phyloP scores from a whole-genome alignment of 2,888 invertebrate genomes.

The Hydraecia micacea region DNA sequence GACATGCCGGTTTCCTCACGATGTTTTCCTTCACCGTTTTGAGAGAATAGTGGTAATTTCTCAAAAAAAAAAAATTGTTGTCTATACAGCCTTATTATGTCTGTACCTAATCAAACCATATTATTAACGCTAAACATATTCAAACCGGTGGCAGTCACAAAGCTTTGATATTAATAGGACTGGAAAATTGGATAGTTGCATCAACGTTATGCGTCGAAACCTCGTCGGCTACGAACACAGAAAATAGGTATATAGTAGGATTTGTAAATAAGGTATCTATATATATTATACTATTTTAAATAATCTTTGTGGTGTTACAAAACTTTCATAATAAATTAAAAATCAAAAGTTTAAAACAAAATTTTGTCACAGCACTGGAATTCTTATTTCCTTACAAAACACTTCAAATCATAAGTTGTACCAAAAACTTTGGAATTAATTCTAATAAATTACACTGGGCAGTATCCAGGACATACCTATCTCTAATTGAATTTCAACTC shows the following conservation, averaged over 20 bases:
- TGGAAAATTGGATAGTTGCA: not conserved
- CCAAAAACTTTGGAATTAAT: conserved; percentile 15
- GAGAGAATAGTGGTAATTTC: no score
- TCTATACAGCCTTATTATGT: no score
- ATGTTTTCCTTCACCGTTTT: no score
- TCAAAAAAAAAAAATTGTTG: no score
- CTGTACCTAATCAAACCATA: no score
- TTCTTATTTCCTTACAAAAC: not conserved
- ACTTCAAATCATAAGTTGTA: not conserved
- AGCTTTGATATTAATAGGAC: not conserved
- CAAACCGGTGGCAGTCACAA: not conserved
- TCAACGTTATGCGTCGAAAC: not conserved
- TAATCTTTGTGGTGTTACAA: no score
- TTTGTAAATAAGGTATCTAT: not conserved
- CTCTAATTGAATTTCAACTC: conserved; percentile 24
- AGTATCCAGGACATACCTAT: conserved; percentile 9
- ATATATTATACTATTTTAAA: no score
- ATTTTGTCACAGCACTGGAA: not conserved
- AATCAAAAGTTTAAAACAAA: not conserved
- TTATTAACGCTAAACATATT: no score
- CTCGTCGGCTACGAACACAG: no score
- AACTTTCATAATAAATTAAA: not conserved
- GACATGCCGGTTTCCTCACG: no score
- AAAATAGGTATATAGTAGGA: not conserved
- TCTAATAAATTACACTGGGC: conserved; percentile 27